Conservation (phyloP, 2,797 vertebrate genomes). For the Coregonus ussuriensis region DNA sequence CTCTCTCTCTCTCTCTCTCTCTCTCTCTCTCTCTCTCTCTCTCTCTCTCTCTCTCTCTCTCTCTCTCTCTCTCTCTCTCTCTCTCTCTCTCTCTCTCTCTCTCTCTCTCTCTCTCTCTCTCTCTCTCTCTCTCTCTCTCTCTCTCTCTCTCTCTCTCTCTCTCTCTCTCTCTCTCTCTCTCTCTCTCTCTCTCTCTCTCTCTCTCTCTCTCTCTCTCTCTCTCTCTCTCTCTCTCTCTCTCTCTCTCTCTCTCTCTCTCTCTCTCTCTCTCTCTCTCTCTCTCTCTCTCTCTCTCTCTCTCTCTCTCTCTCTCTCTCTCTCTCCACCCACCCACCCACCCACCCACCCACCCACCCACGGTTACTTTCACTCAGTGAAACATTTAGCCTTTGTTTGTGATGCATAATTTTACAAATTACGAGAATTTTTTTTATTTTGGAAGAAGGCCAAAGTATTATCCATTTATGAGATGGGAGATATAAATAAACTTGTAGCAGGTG, state of each 20-base stretch:
- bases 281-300: too few relatives aligned
- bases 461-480: constrained; percentile 21
- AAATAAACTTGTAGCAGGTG: constrained; percentile 19
- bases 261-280: too few relatives aligned
- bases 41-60: neutral
- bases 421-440: too few relatives aligned
- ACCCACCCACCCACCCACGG: neutral
- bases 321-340: too few relatives aligned
- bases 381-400: neutral
- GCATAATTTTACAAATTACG: neutral
- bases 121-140: neutral
- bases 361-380: neutral
- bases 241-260: too few relatives aligned
- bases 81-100: neutral
- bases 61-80: constrained; percentile 5
- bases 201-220: constrained; percentile 5
- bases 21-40: neutral
- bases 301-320: too few relatives aligned
- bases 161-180: neutral
- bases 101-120: constrained; percentile 5
- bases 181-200: neutral
- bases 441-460: neutral
- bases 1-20: neutral
- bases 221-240: too few relatives aligned
- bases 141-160: neutral